Conservation (phyloP, 1,140 invertebrate genomes). For the Cyphomyrmex costatus region DNA sequence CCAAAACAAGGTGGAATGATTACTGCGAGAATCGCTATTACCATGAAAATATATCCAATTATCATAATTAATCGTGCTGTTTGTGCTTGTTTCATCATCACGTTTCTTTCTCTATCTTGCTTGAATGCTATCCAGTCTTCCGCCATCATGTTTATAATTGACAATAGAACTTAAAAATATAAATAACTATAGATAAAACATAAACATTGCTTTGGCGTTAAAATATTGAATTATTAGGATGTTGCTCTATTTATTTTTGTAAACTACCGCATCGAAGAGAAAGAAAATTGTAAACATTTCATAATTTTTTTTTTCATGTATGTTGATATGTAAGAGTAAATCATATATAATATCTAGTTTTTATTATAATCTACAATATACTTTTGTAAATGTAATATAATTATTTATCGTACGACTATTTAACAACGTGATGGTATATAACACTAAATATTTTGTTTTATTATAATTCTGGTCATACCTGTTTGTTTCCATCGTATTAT, state of each 20-base stretch:
- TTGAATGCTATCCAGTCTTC: slow-evolving; percentile 57
- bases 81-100: slow-evolving; percentile 23
- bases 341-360: not conserved
- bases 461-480: slow-evolving; percentile 1
- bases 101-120: not conserved
- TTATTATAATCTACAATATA: not conserved
- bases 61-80: not conserved
- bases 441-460: not conserved
- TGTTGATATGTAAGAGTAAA: not conserved
- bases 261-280: no score
- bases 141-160: slow-evolving; percentile 51
- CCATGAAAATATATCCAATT: not conserved
- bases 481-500: not conserved
- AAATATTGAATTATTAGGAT: not conserved
- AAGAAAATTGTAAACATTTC: not conserved
- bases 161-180: slow-evolving; percentile 1
- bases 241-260: not conserved
- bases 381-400: no score
- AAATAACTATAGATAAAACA: not conserved
- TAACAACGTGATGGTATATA: not conserved
- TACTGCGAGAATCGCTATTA: no score
- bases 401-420: not conserved
- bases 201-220: not conserved
- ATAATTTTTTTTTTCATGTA: not conserved
- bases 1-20: slow-evolving; percentile 22